These are phyloP conservation scores for Pogonomyrmex barbatus DNA, from an alignment of 1,140 invertebrate genomes.

Conservation along the genomic window DNA sequence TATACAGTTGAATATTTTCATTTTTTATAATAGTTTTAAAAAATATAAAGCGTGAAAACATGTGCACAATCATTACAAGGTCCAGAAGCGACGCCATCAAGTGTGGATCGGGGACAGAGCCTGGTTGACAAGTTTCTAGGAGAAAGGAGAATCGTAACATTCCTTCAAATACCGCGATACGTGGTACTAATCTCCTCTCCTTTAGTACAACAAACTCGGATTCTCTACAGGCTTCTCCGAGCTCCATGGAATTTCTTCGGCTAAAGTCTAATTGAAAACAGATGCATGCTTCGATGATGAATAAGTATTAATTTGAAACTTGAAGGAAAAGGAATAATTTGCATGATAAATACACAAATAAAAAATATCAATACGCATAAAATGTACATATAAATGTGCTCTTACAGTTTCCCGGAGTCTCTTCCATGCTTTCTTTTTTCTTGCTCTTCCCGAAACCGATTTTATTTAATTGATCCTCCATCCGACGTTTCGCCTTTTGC, in stretches of 20 bases:
- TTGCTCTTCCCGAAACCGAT: constrained; percentile 91
- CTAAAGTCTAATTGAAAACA: constrained; percentile 89
- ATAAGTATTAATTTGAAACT: not conserved
- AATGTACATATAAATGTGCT: constrained; percentile 74
- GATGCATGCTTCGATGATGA: not conserved
- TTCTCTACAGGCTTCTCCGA: constrained; percentile 91
- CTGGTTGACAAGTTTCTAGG: constrained; percentile 97
- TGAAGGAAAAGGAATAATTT: not conserved
- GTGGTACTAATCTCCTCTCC: constrained; percentile 92
- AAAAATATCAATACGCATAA: not conserved
- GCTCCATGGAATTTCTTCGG: constrained; percentile 92
- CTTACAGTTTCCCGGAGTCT: constrained; percentile 92
- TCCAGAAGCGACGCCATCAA: constrained; percentile 97
- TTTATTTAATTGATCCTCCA: constrained; percentile 94
- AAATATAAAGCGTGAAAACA: not conserved
- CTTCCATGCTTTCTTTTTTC: constrained; percentile 95
- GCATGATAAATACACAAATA: not conserved
- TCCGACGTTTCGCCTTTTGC: constrained; percentile 92
- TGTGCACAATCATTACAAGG: constrained; percentile 89
- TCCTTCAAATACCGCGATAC: constrained; percentile 91
- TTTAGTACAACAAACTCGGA: constrained; percentile 95
- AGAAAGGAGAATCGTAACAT: constrained; percentile 95
- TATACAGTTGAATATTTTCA: constrained; percentile 19
- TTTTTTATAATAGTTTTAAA: not conserved
- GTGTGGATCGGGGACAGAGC: constrained; percentile 97